These are phyloP conservation scores for Amphibalanus amphitrite DNA, from an alignment of 1,140 invertebrate genomes.

Conservation along the genomic window DNA sequence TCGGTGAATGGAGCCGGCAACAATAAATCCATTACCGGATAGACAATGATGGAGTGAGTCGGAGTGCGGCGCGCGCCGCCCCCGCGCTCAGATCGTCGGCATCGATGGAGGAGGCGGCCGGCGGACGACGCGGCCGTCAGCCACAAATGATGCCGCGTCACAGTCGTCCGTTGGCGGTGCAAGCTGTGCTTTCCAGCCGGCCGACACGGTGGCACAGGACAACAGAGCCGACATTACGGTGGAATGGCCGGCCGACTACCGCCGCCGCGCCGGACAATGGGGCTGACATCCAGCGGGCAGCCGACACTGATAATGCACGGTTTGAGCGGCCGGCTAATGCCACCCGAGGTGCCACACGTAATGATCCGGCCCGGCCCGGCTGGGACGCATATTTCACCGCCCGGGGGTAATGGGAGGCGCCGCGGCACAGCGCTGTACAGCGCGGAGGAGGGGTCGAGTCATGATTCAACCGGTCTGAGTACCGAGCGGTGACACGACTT, in stretches of 20 bases:
- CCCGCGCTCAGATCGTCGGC: background rate
- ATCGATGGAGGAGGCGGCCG: background rate
- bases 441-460: no score
- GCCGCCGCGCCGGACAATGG: background rate
- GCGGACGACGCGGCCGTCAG: background rate
- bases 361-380: background rate
- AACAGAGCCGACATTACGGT: background rate
- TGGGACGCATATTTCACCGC: background rate
- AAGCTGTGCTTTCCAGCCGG: background rate
- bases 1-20: background rate
- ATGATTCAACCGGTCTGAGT: no score
- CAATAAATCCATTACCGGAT: conserved; percentile 1
- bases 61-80: background rate
- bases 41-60: background rate
- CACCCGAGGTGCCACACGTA: background rate
- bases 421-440: no score
- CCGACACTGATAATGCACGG: background rate
- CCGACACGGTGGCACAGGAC: background rate
- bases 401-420: background rate
- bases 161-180: background rate
- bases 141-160: background rate
- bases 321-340: background rate
- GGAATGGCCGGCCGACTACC: background rate
- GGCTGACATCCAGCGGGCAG: background rate
- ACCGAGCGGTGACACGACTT: no score